Percentiles rank a stretch among this genome's conserved stretches.
These are phyloP conservation scores for Florisuga fusca DNA, from an alignment of 2,797 vertebrate species.

Conservation along the genomic window DNA sequence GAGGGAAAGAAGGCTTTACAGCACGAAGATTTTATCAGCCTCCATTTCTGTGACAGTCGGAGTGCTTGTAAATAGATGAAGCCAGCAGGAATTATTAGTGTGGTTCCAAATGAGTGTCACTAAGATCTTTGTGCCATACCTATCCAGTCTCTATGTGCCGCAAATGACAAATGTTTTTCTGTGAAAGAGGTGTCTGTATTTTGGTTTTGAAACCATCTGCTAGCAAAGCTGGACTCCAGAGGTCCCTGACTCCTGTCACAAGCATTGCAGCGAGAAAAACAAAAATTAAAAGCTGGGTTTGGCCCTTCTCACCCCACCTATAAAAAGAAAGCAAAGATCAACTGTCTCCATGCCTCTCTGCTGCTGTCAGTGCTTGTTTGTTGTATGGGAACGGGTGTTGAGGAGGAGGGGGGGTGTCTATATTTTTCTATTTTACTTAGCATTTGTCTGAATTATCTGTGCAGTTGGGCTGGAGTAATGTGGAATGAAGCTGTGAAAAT, in stretches of 20 bases:
- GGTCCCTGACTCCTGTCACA: not conserved
- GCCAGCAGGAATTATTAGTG: not conserved
- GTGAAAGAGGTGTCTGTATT: not conserved
- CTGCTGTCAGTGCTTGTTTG: not conserved
- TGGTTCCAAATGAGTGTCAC: not conserved
- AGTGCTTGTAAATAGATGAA: not conserved
- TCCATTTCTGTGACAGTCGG: not conserved
- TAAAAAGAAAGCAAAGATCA: not conserved
- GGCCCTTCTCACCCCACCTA: not conserved
- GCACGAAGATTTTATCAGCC: slow-evolving; percentile 28
- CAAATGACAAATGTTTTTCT: rapidly evolving
- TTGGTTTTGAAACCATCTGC: not conserved
- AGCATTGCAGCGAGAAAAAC: not conserved
- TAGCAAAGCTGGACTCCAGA: not conserved
- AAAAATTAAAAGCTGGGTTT: not conserved
- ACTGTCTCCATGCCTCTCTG: not conserved
- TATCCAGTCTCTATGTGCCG: not conserved
- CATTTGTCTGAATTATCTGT: not conserved
- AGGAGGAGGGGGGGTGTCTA: not conserved
- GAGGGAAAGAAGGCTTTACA: slow-evolving; percentile 1
- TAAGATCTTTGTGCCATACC: not conserved
- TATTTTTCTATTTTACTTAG: not conserved
- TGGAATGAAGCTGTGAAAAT: not conserved
- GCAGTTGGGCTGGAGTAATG: not conserved
- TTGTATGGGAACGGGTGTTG: not conserved